phyloP scores from a whole-genome alignment of 1,140 invertebrate genomes.

The Drosophila grimshawi region DNA sequence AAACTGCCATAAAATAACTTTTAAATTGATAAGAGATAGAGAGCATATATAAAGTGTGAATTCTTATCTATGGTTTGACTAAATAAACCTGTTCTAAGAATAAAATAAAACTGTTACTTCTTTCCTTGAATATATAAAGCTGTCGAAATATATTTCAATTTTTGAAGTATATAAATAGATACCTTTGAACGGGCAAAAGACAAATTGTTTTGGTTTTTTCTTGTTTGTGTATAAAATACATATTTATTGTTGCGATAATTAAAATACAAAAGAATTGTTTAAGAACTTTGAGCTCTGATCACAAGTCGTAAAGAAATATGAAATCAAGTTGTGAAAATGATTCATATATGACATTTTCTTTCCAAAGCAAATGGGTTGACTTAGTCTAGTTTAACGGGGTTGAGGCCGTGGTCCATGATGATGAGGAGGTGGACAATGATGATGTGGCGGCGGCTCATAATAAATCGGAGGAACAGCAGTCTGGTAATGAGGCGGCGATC shows the following conservation, averaged over 20 bases:
- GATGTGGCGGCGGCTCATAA: slow-evolving; percentile 5
- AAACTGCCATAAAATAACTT: slow-evolving; percentile 2
- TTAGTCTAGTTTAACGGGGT: slow-evolving; percentile 23
- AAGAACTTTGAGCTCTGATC: neutral
- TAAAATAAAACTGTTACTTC: too few relatives aligned
- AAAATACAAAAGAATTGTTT: neutral
- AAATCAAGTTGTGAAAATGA: neutral
- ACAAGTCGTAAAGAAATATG: too few relatives aligned
- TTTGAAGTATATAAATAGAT: neutral
- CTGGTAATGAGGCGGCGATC: slow-evolving; percentile 13
- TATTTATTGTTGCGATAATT: neutral
- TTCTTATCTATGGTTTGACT: neutral
- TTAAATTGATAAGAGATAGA: neutral
- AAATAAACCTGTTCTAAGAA: neutral
- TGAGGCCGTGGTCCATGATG: slow-evolving; percentile 52
- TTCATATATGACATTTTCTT: neutral
- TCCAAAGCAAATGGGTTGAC: neutral
- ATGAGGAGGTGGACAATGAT: slow-evolving; percentile 11
- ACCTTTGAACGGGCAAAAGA: too few relatives aligned
- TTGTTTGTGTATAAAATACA: neutral
- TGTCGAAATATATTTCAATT: too few relatives aligned
- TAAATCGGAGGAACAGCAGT: slow-evolving; percentile 1
- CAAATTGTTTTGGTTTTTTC: neutral
- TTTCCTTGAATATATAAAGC: too few relatives aligned
- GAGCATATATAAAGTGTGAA: neutral